phyloP scores from a whole-genome alignment of 1,140 invertebrate genomes.

The Ylistrum balloti region DNA sequence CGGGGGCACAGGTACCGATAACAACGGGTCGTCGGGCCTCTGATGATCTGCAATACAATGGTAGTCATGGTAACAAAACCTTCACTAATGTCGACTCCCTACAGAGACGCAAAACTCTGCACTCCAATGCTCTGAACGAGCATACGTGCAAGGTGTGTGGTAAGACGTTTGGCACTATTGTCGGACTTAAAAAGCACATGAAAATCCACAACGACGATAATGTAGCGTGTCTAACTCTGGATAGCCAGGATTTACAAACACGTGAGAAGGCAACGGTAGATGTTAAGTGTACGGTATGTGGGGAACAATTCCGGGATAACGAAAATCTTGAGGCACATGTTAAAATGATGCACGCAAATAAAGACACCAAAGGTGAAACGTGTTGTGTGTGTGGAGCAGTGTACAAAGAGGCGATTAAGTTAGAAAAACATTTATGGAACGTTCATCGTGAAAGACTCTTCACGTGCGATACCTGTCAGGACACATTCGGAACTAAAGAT shows the following conservation, averaged over 20 bases:
- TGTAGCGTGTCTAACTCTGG: background rate
- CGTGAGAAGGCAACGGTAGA: background rate
- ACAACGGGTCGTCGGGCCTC: background rate
- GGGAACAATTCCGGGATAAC: background rate
- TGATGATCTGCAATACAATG: background rate
- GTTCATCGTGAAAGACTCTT: background rate
- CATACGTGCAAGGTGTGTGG: background rate
- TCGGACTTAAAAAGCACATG: background rate
- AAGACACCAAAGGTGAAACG: background rate
- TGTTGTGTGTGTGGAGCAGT: background rate
- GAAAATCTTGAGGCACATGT: background rate
- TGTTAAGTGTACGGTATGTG: background rate
- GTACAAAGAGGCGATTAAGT: background rate
- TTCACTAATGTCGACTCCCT: background rate
- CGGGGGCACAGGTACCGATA: background rate
- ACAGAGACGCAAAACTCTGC: background rate
- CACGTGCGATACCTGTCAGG: background rate
- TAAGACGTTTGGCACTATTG: background rate
- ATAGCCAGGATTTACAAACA: too few species aligned
- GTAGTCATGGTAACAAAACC: background rate
- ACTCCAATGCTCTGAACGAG: background rate
- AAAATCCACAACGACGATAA: background rate
- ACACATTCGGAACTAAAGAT: background rate
- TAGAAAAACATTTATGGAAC: background rate
- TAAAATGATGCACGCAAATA: background rate